Conservation (phyloP, 2,888 invertebrate genomes). For the Ophion slaviceki region DNA sequence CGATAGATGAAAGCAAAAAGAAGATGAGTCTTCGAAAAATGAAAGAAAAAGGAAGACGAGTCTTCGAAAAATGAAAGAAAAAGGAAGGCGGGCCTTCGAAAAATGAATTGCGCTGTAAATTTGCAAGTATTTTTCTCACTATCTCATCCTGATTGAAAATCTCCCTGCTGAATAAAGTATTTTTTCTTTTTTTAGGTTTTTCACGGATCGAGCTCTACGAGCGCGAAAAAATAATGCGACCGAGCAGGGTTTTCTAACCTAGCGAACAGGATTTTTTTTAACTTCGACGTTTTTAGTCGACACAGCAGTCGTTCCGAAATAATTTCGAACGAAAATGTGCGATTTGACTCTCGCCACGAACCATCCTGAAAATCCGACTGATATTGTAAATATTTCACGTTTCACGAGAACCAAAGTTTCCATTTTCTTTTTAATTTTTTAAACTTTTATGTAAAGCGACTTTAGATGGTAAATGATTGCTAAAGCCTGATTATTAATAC, state of each 20-base stretch:
- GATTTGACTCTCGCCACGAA: background rate
- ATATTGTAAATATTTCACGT: background rate
- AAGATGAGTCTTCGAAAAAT: background rate
- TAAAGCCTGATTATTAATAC: constrained; percentile 25
- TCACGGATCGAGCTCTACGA: background rate
- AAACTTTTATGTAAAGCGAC: background rate
- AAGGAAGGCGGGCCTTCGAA: too few species aligned
- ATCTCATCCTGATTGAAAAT: too few species aligned
- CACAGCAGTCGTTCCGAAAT: too few species aligned
- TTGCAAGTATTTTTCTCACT: too few species aligned
- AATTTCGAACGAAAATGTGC: background rate
- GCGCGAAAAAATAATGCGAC: too few species aligned
- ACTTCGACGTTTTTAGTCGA: too few species aligned
- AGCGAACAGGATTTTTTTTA: too few species aligned
- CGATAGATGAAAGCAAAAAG: background rate
- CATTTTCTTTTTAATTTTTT: constrained; percentile 12
- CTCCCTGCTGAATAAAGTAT: background rate
- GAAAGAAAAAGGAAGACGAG: background rate
- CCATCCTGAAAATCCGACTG: background rate
- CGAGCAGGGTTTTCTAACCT: too few species aligned
- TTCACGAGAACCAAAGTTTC: background rate
- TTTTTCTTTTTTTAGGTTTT: background rate
- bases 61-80: too few species aligned
- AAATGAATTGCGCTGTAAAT: too few species aligned
- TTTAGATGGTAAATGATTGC: constrained; percentile 28